These are phyloP conservation scores for Chymomyza caudatula DNA, from an alignment of 2,888 invertebrate genomes.

Conservation along the genomic window DNA sequence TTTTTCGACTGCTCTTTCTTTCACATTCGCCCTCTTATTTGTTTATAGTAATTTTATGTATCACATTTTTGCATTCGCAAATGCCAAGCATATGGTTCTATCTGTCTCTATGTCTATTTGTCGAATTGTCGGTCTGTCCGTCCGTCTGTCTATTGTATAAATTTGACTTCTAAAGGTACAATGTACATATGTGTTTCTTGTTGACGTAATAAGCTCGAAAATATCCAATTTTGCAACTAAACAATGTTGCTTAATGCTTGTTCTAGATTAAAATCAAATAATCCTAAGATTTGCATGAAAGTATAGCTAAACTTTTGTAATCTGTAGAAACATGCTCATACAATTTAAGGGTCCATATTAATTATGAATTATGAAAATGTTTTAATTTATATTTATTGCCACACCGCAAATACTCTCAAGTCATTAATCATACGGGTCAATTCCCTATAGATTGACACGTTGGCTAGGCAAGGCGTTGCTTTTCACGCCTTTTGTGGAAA, in stretches of 20 bases:
- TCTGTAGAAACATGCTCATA: not conserved
- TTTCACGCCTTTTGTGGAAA: not conserved
- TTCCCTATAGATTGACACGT: not conserved
- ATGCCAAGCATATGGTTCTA: constrained; percentile 43
- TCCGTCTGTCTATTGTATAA: not conserved
- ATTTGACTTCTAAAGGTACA: not conserved
- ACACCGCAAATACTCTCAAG: not conserved
- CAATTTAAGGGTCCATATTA: not conserved
- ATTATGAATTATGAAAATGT: not conserved
- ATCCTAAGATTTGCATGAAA: not conserved
- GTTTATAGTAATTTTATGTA: constrained; percentile 48
- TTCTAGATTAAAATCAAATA: not conserved
- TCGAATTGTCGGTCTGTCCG: constrained; percentile 5
- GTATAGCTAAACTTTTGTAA: not conserved
- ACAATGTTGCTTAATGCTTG: constrained; percentile 7
- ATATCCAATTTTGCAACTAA: constrained; percentile 35
- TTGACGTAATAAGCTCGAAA: constrained; percentile 64
- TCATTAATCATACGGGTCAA: not conserved
- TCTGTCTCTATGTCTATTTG: constrained; percentile 18
- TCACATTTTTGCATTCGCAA: constrained; percentile 45
- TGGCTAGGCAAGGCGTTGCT: not conserved
- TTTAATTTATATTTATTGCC: not conserved
- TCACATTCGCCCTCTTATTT: constrained; percentile 21
- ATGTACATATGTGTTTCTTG: constrained; percentile 13
- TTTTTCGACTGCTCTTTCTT: not conserved